Evolutionary conservation across 2,113 vertebrate genomes (phyloP), one percentile per base, ranked within the genome.

Genomic region (Natator depressus): DNA sequence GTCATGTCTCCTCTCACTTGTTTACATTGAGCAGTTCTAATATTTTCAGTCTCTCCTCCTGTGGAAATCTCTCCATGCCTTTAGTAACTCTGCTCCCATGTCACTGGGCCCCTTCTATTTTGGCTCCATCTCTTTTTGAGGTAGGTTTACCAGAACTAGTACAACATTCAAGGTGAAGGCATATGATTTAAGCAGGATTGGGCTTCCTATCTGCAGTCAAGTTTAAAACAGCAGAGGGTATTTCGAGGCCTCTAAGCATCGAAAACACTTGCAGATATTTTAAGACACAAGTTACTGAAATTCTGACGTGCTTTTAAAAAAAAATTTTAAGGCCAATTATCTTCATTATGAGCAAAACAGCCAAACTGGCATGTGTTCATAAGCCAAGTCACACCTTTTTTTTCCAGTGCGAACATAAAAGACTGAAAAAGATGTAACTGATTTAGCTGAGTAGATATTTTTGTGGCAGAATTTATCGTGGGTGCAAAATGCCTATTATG

Each of bases 361-460:
- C 85, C 90, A 93, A 85, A 88, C 85, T 94, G 49, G 72, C 86
- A 93, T 93, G 88, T 91, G 47, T 89, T 92, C 65, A 82, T 84
- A 83, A 97, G 93, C 94, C 95, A 96, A 96, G 93, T 96, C 95
- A 95, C 93, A 93, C 88, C 95, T 95, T 95, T 96, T 96, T 91
- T 96, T 95, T 84, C 95, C 94, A 95, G 87, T 95, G 95, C 89
- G 90, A 96, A 93, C 82, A 95, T 95, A 87, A 96, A 95, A 90
- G 82, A 93, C 87, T 96, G 96, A 97, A 93, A 95, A 96, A 96
- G 95, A 96, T 96, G 93, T 96, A 93, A 96, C 95, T 97, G 93
- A 22, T 96, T 94, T 93, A 94, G 90, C 90, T 95, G 94, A 97
- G 95, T 93, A 96, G 96, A 94, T 82, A 95, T 93, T 90, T 97